These are phyloP conservation scores for Bhutanitis thaidina DNA, from an alignment of 2,888 invertebrate species.

Conservation along the genomic window DNA sequence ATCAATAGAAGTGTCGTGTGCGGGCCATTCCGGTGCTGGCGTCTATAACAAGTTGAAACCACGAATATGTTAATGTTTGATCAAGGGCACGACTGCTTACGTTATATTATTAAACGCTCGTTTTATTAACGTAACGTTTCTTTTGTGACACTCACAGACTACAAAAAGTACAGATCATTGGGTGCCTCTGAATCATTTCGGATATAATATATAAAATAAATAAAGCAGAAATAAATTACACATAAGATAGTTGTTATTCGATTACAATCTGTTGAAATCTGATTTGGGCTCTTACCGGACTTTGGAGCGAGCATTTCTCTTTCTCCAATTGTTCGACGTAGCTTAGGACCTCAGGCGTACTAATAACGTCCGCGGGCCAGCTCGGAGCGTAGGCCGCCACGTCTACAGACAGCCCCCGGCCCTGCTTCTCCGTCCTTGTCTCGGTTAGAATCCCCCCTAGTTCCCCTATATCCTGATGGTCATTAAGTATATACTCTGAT, in stretches of 20 bases:
- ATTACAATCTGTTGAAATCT: too few species aligned
- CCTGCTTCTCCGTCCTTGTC: conserved; percentile 29
- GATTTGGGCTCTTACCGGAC: conserved; percentile 40
- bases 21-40: conserved; percentile 36
- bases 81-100: too few species aligned
- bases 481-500: conserved; percentile 51
- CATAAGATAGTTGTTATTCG: too few species aligned
- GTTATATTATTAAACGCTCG: too few species aligned
- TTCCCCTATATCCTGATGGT: conserved; percentile 30
- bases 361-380: conserved; percentile 53
- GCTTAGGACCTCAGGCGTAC: conserved; percentile 69
- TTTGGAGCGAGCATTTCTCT: conserved; percentile 47
- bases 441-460: conserved; percentile 26
- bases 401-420: conserved; percentile 48
- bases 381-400: conserved; percentile 42
- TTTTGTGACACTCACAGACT: too few species aligned
- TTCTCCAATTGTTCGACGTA: conserved; percentile 69
- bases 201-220: too few species aligned
- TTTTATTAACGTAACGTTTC: too few species aligned
- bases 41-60: conserved; percentile 35
- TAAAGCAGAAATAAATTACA: too few species aligned
- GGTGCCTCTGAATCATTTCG: too few species aligned
- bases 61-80: too few species aligned
- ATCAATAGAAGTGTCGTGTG: conserved; percentile 31
- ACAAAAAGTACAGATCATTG: too few species aligned